Base-by-base conservation (phyloP, 2,888 invertebrate species). In the Cerceris ruficornis region DNA sequence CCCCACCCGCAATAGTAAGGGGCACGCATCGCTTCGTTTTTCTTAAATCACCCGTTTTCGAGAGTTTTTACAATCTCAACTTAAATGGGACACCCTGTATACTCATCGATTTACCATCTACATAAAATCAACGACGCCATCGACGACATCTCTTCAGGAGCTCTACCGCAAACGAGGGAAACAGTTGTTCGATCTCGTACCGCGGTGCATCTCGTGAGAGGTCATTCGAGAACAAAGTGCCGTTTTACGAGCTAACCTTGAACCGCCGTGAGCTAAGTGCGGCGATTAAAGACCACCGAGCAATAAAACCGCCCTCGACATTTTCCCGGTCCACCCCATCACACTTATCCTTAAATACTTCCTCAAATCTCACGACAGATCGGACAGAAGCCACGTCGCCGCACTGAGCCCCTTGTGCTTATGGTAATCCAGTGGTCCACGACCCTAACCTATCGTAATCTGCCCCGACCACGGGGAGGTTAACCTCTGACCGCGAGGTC, bases 381-480 rank as follows among this genome's bases (percentile, higher is more conserved):
- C n/a, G 52, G n/a, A 52, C n/a, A 11, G 7, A 14, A 52, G 4
- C 9, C 13, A n/a, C 13, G 14, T 52, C 15, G 14, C 75, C 28
- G 13, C 50, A 11, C 15, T 39, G 49, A 52, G 28, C 28, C 17
- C 57, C 58, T 69, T 46, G 11, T 41, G 52, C 17, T 39, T 50
- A 61, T 69, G 68, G 54, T 70, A 76, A 76, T 76, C 70, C 65
- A 41, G 9, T 61, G 73, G 68, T 74, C 68, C 75, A 49, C 57
- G 75, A 71, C 65, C 81, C 58, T 80, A 74, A 81, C 81, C 81
- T 80, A 80, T 59, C 82, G 68, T 80, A 84, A 84, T 82, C 79
- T 57, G 28, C 58, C 74, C 52, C 60, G 66, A 82, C 72, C 82
- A 65, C 71, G 62, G 71, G 57, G 55, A 79, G 78, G 67, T 82